Percentiles rank a stretch among this genome's conserved stretches.
phyloP scores from a whole-genome alignment of 2,888 invertebrate genomes.

The Fissipunctia ypsillon region DNA sequence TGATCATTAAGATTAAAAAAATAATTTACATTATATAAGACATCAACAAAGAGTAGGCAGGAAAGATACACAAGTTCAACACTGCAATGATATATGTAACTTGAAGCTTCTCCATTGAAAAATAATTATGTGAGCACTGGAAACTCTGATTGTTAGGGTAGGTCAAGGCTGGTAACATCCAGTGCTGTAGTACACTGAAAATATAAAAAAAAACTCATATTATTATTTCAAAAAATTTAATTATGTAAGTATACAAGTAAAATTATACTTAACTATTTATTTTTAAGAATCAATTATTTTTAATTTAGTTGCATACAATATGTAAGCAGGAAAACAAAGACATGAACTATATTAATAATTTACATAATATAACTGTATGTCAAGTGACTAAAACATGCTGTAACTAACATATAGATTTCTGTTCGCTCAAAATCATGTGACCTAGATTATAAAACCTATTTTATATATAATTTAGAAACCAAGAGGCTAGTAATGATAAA shows the following conservation, averaged over 20 bases:
- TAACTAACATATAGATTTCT: constrained; percentile 22
- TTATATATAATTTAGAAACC: constrained; percentile 6
- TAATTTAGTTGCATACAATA: constrained; percentile 26
- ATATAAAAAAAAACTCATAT: constrained; percentile 71
- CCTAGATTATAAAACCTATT: constrained; percentile 39
- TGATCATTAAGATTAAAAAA: constrained; percentile 71
- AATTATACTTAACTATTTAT: constrained; percentile 10
- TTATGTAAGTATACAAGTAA: constrained; percentile 22
- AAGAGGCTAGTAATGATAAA: not conserved
- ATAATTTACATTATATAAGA: constrained; percentile 72
- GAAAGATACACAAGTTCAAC: constrained; percentile 80
- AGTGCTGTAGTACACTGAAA: constrained; percentile 87
- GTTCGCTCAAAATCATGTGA: constrained; percentile 60
- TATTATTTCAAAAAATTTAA: constrained; percentile 59
- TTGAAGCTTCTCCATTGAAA: constrained; percentile 79
- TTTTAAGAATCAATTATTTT: constrained; percentile 15
- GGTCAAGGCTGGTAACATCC: constrained; percentile 81
- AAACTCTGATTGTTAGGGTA: constrained; percentile 72
- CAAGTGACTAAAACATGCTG: constrained; percentile 46
- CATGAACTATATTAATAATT: constrained; percentile 9
- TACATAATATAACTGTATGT: constrained; percentile 17
- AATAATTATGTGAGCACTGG: constrained; percentile 81
- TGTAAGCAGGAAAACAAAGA: constrained; percentile 39
- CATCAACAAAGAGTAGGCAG: constrained; percentile 72
- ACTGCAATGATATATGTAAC: constrained; percentile 77